Evolutionary conservation across 2,888 invertebrate genomes (phyloP), one percentile per base, ranked within the genome.

Genomic region (Ichneumoninae sp.): DNA sequence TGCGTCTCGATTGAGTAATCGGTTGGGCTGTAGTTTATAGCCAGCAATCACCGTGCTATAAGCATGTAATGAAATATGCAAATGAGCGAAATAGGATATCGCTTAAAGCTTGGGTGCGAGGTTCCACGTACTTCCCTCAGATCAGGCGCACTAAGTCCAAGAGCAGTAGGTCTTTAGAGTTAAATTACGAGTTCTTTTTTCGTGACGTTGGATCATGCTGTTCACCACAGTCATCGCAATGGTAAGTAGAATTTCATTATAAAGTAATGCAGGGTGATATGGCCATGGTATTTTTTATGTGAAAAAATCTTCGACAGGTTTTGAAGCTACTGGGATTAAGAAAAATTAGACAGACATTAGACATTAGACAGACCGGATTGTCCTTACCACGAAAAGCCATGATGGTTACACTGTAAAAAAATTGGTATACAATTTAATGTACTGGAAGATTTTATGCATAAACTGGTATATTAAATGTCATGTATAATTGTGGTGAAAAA

Each of bases 201-300:
- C 13, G 54, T 22, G 5, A 16, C 69, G 19, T 13, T 19, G 13
- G 10, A 69, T 69, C 60, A 77, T 68, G 69, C 13, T 50, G 47
- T 78, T 69, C 50, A 47, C 19, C 33, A 70, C 69, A 22, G 19
- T 50, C 8, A 63, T 63, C 8, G 44, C 19, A 19, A 47, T n/a
- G 76, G 76, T 76, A 54, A 50, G 76, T 5, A 16, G 16, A 74
- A 60, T 44, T 30, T 22, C 4, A 8, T 40, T 44, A 5, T 68
- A 40, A 7, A 4, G 16, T 16, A 16, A 16, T 16, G 16, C 3
- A 16, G 16, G 16, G 44, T 47, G 44, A 5, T 47, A 16, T 47
- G 8, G 10, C 10, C 2, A 40, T 40, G 40, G 40, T 40, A 6
- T 36, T 36, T 40, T 40, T 40, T 40, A 2, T 40, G 3, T 40